A percentile compares a stretch with the other conserved stretches of the same genome.
Conservation (phyloP, 2,888 invertebrate genomes). For the Anoncus sp. region DNA sequence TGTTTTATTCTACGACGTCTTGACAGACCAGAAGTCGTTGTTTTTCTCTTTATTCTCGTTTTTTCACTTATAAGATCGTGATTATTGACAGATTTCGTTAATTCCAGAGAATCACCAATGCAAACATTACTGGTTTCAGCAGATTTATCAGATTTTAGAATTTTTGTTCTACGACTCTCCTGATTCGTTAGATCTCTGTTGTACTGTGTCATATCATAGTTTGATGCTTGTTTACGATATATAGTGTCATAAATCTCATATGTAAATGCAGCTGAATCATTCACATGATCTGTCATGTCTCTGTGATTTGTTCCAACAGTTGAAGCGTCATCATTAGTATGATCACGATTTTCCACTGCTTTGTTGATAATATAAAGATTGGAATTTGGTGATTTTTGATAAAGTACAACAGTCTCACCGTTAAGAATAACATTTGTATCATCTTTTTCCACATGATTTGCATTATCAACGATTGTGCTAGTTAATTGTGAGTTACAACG, state of each 20-base stretch:
- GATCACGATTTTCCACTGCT: conserved; percentile 74
- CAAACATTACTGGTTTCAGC: conserved; percentile 54
- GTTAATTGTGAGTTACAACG: too few relatives aligned
- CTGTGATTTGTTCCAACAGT: conserved; percentile 50
- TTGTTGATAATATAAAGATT: conserved; percentile 82
- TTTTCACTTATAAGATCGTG: conserved; percentile 61
- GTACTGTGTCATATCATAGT: conserved; percentile 63
- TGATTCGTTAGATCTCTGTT: conserved; percentile 62
- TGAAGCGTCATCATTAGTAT: conserved; percentile 70
- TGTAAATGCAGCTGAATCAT: conserved; percentile 48
- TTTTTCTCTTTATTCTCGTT: conserved; percentile 65
- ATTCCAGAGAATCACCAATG: conserved; percentile 65
- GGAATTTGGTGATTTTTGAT: conserved; percentile 81
- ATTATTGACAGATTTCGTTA: conserved; percentile 62
- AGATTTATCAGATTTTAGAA: conserved; percentile 42
- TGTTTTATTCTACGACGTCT: conserved; percentile 63
- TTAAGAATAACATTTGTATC: conserved; percentile 79
- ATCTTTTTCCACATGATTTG: conserved; percentile 68
- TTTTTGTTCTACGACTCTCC: conserved; percentile 55
- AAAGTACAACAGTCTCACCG: conserved; percentile 79
- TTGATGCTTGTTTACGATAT: conserved; percentile 53
- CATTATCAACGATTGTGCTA: too few relatives aligned
- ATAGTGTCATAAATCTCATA: conserved; percentile 64
- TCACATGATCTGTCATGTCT: conserved; percentile 63
- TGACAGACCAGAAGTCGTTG: conserved; percentile 59